Percentiles rank a stretch among this genome's conserved stretches.
These are phyloP conservation scores for Catostylus mosaicus DNA, from an alignment of 30 jellyfish, hydroid and myxozoan species.

Conservation along the genomic window DNA sequence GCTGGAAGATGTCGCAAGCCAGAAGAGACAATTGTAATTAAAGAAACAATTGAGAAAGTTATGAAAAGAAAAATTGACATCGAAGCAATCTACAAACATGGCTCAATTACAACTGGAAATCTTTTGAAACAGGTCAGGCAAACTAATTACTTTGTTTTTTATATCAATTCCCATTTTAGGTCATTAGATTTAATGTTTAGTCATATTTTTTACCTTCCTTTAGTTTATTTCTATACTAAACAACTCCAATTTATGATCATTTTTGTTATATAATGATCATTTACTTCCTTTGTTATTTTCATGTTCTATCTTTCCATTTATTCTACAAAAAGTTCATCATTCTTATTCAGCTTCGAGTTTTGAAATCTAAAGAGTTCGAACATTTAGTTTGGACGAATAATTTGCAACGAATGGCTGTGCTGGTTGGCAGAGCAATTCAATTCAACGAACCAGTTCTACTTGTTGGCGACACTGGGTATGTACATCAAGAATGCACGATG, in stretches of 20 bases:
- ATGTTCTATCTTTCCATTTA: too few relatives aligned
- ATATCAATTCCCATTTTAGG: too few relatives aligned
- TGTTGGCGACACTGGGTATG: slow-evolving; percentile 99
- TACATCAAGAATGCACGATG: neutral
- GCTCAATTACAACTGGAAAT: slow-evolving; percentile 50
- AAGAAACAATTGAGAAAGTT: slow-evolving; percentile 74
- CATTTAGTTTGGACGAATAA: slow-evolving; percentile 96
- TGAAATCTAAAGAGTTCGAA: slow-evolving; percentile 44
- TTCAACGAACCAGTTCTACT: slow-evolving; percentile 89
- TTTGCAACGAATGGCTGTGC: slow-evolving; percentile 82
- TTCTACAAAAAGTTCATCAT: too few relatives aligned
- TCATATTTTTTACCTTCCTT: too few relatives aligned
- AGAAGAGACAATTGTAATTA: slow-evolving; percentile 75
- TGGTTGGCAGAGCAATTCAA: slow-evolving; percentile 93
- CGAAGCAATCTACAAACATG: slow-evolving; percentile 51
- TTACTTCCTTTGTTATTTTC: too few relatives aligned
- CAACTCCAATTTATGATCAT: too few relatives aligned
- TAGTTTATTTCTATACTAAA: too few relatives aligned
- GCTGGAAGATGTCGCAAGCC: slow-evolving; percentile 94
- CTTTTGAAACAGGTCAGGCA: slow-evolving; percentile 60
- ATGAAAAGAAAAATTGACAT: slow-evolving; percentile 70
- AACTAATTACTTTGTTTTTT: too few relatives aligned
- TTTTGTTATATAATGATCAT: too few relatives aligned
- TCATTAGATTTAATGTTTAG: too few relatives aligned
- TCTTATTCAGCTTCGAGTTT: slow-evolving; percentile 13